Evolutionary conservation across 1,140 invertebrate genomes (phyloP), one percentile per base, ranked within the genome.

Genomic region (Portunus trituberculatus): DNA sequence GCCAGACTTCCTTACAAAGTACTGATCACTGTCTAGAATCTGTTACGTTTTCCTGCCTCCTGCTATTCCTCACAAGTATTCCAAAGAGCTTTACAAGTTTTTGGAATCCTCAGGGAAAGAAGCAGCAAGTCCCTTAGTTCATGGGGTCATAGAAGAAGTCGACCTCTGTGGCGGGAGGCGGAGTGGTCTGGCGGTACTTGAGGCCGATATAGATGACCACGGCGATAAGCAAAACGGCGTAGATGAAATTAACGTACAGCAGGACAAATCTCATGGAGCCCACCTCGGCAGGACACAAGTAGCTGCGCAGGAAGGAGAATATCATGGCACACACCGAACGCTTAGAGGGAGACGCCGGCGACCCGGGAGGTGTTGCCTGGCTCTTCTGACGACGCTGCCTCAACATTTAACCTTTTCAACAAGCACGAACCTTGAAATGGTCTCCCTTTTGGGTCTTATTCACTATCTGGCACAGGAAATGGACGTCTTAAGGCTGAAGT

Each of bases 191-290:
- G 89, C 90, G 89, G 32, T 95, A 95, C 59, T 76, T 89, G 82
- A 95, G 46, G 67, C 94, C 94, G n/a, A 95, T 84, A 8, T 91
- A 76, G 32, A 95, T 95, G 76, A 95, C 94, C 1, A 84, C 89
- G n/a, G 94, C n/a, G 16, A 95, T 31, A 12, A 95, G 14, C 4
- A 95, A n/a, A 76, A 95, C 82, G 76, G 90, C 89, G 94, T 95
- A 95, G 90, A 95, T 95, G 94, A 95, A 95, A 39, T 95, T 95
- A 45, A 95, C 84, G 90, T 95, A 95, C n/a, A 95, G 94, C 3
- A 91, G 88, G 39, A 95, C 89, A n/a, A 95, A 76, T 29, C 94
- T 91, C 94, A 95, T 91, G 90, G 94, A 52, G 4, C 94, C 94
- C 59, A 95, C 94, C 67, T 95, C 91, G 82, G 67, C 67, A n/a